Evolutionary conservation across 1,140 invertebrate species (phyloP), one percentile per base, ranked within the genome.

Genomic region (Spodoptera litura): DNA sequence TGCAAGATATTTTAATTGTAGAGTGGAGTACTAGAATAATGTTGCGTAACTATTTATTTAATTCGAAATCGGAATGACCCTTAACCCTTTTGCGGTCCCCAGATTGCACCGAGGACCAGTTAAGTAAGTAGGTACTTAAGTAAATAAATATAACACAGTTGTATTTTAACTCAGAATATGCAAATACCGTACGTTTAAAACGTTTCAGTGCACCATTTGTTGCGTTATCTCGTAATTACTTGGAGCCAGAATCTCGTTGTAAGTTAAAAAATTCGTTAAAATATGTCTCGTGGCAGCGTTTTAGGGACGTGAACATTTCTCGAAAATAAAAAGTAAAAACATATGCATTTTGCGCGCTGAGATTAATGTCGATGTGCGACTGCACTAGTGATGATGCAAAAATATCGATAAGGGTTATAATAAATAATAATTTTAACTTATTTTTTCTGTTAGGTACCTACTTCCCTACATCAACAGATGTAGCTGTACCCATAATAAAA

Each of bases 131-230:
- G 11, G n/a, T 20, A 20, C 20, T 20, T 20, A 20, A 20, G 51
- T 68, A 31, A 68, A 68, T 68, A 68, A 68, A 68, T 20, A 20
- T 52, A 49, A 51, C 49, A 68, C 64, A 51, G 11, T 2, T 44
- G 38, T 20, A 68, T 59, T 59, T 62, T n/a, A 15, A 62, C 6
- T 44, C 31, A 35, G 35, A 62, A 73, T 59, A 73, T 73, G 55
- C 71, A 73, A 73, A 73, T 73, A 59, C 71, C 15, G 56, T 74
- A 44, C n/a, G n/a, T 64, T 31, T 71, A 13, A 35, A 75, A 75
- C 35, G 58, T 51, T 44, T 44, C 12, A 44, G 38, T 11, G 38
- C 15, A 31, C 20, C 56, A 74, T 74, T 74, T 74, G 49, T 74
- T 74, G 13, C 15, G n/a, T 49, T 74, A 44, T 61, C 27, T 74